Conservation (phyloP, 2,113 vertebrate species). For the Nycticebus coucang region DNA sequence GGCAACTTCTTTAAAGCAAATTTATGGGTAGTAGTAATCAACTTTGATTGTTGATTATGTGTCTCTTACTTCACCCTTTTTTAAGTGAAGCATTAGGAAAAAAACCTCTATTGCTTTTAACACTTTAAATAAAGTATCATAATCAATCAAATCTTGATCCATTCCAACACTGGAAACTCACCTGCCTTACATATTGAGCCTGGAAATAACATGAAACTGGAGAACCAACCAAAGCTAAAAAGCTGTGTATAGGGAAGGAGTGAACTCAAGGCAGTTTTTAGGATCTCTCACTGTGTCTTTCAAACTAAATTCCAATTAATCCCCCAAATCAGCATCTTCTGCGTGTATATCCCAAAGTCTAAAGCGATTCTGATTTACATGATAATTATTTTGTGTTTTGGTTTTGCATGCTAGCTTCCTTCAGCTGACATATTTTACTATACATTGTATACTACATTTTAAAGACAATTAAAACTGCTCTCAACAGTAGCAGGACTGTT, state of each 20-base stretch:
- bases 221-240: neutral
- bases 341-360: neutral
- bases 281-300: neutral
- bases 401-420: neutral
- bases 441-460: neutral
- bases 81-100: neutral
- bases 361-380: conserved; percentile 26
- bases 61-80: neutral
- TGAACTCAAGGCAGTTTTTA: neutral
- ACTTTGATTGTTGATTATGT: neutral
- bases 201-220: neutral
- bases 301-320: neutral
- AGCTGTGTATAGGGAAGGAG: neutral
- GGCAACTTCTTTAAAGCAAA: neutral
- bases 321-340: neutral
- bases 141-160: neutral
- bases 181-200: neutral
- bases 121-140: neutral
- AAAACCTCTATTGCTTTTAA: neutral
- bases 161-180: neutral
- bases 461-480: neutral
- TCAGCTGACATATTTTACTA: conserved; percentile 1
- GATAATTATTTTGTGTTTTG: neutral
- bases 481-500: neutral
- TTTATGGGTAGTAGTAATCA: neutral